Base-by-base conservation (phyloP, 2,113 vertebrate genomes). In the Acanthisitta chloris region DNA sequence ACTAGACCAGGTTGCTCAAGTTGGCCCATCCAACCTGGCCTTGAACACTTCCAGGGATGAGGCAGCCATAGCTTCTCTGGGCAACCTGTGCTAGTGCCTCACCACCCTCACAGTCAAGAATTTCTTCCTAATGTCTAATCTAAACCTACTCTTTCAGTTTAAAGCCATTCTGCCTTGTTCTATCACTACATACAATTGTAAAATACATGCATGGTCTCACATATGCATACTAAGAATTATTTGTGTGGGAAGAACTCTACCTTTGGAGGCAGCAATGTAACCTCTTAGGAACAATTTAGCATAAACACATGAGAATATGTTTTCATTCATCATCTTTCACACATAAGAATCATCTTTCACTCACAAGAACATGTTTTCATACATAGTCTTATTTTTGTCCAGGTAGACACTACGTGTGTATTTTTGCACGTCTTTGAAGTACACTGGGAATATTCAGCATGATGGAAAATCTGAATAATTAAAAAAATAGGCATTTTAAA, bases 61-160 rank as follows among this genome's bases (percentile, higher is more conserved):
- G 28, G 2, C 28, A 67, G 12, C 38, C 45, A 20, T 16, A 67
- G 24, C 14, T 67, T 0, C 61, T 59, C 38, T 52, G n/a, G 38
- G 13, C 4, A 81, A 0, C 24, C 19, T 46, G 38, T 9, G 16
- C 45, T 38, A 59, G 51, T 2, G 23, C 10, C 45, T 52, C 0
- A 0, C 7, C 36, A 45, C 23, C 10, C 23, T 59, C 16, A 0
- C 5, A 45, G 18, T 0, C 28, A 23, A 12, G 0, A 82, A 69
- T 69, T 54, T 15, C 20, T 82, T 21, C 11, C n/a, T 20, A 31
- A 11, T 3, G 48, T 42, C 12, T 29, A 42, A 46, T 12, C 29
- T 4, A 2, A 0, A 6, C 6, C 54, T 67, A 11, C 9, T 14
- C 38, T 34, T 14, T 12, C n/a, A 69, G 0, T 31, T 6, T 4